These are phyloP conservation scores for Campodea augens DNA, from an alignment of 1,140 invertebrate genomes.

Conservation along the genomic window DNA sequence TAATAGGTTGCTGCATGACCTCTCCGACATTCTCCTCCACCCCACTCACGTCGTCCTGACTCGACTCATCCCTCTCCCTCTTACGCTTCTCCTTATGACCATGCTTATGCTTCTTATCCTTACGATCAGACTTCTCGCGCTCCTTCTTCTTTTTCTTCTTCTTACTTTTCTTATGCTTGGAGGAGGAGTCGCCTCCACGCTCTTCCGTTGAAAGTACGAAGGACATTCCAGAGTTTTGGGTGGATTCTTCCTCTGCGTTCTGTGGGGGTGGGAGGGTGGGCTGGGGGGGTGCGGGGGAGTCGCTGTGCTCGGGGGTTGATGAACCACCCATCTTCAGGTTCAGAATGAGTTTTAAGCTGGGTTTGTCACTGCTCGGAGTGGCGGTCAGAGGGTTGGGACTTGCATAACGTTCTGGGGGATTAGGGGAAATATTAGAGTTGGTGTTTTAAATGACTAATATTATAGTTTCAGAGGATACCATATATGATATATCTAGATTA, in stretches of 20 bases:
- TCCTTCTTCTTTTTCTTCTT: conserved; percentile 61
- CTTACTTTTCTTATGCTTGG: conserved; percentile 43
- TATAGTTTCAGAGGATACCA: no score
- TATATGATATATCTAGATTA: no score
- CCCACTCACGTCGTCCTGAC: conserved; percentile 23
- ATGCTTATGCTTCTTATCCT: conserved; percentile 40
- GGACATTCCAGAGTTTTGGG: not conserved
- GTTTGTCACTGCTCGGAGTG: no score
- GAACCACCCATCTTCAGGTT: conserved; percentile 62
- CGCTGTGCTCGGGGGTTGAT: conserved; percentile 45
- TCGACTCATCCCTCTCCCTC: conserved; percentile 32
- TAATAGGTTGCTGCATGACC: no score
- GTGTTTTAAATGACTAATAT: no score
- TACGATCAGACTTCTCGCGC: conserved; percentile 34
- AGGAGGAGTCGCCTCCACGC: conserved; percentile 6
- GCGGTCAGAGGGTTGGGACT: no score
- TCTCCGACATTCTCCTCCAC: conserved; percentile 16
- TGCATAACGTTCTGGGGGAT: no score
- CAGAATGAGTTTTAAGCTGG: conserved; percentile 46
- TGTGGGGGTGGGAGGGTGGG: conserved; percentile 23
- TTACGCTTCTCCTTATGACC: conserved; percentile 45
- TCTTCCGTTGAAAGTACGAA: not conserved
- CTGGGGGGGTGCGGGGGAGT: conserved; percentile 26
- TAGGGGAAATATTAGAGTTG: no score
- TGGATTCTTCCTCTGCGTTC: conserved; percentile 4